phyloP scores from a whole-genome alignment of 2,888 invertebrate species.

The Nebria brevicollis region DNA sequence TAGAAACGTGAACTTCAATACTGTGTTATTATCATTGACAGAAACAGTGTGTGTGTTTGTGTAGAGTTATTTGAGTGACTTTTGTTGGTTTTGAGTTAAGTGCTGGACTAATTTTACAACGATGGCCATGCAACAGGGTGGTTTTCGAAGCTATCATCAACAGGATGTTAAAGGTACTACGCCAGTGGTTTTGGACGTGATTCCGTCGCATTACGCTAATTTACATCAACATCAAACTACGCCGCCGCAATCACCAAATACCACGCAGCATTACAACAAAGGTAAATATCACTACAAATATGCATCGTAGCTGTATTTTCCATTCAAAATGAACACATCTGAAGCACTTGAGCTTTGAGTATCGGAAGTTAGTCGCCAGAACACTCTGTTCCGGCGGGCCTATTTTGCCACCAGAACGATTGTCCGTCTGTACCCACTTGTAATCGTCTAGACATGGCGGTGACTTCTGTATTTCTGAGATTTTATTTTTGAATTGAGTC shows the following conservation, averaged over 20 bases:
- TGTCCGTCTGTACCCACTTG: slow-evolving; percentile 39
- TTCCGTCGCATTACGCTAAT: slow-evolving; percentile 66
- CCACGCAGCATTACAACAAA: slow-evolving; percentile 57
- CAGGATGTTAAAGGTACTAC: slow-evolving; percentile 57
- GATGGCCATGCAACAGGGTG: slow-evolving; percentile 46
- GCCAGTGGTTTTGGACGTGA: slow-evolving; percentile 70
- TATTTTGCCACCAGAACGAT: slow-evolving; percentile 2
- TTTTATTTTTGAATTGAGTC: too few relatives aligned
- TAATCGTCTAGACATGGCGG: slow-evolving; percentile 45
- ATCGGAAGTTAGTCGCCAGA: slow-evolving; percentile 39
- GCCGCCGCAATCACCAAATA: slow-evolving; percentile 67
- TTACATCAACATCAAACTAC: slow-evolving; percentile 59
- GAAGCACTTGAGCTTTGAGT: neutral
- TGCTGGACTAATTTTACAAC: neutral
- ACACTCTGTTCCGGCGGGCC: slow-evolving; percentile 18
- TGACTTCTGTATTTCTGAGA: slow-evolving; percentile 13
- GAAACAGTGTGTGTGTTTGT: neutral
- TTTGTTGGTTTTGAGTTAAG: slow-evolving; percentile 3
- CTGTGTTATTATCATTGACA: slow-evolving; percentile 2
- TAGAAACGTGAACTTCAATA: neutral
- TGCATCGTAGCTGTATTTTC: slow-evolving; percentile 49
- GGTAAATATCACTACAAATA: slow-evolving; percentile 52
- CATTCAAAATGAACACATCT: slow-evolving; percentile 23
- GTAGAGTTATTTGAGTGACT: neutral
- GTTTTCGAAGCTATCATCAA: slow-evolving; percentile 56